Evolutionary conservation across 2,797 vertebrate genomes (phyloP).

Genomic region (Cheirogaleus major): DNA sequence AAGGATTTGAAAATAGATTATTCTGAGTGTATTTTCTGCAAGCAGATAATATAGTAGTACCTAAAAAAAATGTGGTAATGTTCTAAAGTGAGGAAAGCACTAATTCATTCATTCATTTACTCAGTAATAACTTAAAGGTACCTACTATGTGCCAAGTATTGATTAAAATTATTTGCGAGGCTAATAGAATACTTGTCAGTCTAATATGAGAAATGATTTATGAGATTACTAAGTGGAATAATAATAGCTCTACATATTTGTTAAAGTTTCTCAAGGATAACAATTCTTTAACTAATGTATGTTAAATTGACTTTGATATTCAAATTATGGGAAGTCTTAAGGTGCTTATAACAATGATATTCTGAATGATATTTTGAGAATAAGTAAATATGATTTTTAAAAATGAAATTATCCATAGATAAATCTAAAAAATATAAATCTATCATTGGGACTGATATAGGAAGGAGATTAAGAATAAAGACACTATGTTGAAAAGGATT

Average conservation of each 20-base stretch:
- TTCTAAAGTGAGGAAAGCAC: background rate
- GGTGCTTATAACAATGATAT: background rate
- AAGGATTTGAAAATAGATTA: slow-evolving; percentile 20
- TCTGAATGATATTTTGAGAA: background rate
- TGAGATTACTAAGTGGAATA: background rate
- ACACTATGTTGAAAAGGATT: background rate
- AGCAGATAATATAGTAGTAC: background rate
- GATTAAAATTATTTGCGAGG: background rate
- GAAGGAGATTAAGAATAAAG: background rate
- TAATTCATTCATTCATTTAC: background rate
- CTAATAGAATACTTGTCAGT: background rate
- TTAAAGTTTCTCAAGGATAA: background rate
- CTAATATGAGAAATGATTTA: background rate
- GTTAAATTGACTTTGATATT: slow-evolving; percentile 13
- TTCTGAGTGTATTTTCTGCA: background rate
- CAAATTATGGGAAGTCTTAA: background rate
- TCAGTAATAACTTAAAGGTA: background rate
- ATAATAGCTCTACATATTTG: background rate
- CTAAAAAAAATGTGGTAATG: background rate
- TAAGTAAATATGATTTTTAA: slow-evolving; percentile 18
- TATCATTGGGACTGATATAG: background rate
- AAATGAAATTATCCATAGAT: background rate
- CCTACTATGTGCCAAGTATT: background rate
- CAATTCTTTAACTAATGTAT: background rate
- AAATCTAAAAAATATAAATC: slow-evolving; percentile 9